phyloP scores from a whole-genome alignment of 2,113 vertebrate species.

The Peromyscus maniculatus region DNA sequence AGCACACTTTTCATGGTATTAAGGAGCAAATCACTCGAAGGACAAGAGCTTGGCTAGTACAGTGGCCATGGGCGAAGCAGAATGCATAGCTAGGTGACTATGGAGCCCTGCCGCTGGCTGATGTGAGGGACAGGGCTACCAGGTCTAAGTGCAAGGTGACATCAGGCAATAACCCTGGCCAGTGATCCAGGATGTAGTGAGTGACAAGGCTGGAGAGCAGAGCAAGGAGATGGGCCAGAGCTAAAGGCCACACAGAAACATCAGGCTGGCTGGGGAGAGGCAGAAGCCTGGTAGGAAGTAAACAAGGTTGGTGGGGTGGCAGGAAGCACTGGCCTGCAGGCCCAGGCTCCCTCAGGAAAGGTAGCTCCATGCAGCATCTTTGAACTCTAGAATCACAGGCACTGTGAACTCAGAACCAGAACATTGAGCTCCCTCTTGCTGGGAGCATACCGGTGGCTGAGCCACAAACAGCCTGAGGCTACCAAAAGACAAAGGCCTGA shows the following conservation, averaged over 20 bases:
- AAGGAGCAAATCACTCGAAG: not conserved
- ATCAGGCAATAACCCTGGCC: not conserved
- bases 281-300: not conserved
- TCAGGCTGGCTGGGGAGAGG: not conserved
- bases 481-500: not conserved
- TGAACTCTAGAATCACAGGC: not conserved
- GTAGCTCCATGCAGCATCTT: not conserved
- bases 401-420: not conserved
- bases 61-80: not conserved
- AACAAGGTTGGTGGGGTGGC: not conserved
- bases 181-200: constrained; percentile 21
- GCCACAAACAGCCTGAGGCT: not conserved
- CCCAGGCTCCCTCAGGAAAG: not conserved
- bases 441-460: not conserved
- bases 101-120: not conserved
- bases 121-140: not conserved
- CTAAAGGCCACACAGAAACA: not conserved
- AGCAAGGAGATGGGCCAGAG: not conserved
- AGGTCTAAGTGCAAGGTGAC: not conserved
- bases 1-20: not conserved
- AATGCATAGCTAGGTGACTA: not conserved
- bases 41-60: not conserved
- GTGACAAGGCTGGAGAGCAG: not conserved
- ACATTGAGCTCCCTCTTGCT: not conserved
- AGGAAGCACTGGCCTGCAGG: not conserved